Conservation (phyloP, 2,797 vertebrate genomes). For the Alca torda region DNA sequence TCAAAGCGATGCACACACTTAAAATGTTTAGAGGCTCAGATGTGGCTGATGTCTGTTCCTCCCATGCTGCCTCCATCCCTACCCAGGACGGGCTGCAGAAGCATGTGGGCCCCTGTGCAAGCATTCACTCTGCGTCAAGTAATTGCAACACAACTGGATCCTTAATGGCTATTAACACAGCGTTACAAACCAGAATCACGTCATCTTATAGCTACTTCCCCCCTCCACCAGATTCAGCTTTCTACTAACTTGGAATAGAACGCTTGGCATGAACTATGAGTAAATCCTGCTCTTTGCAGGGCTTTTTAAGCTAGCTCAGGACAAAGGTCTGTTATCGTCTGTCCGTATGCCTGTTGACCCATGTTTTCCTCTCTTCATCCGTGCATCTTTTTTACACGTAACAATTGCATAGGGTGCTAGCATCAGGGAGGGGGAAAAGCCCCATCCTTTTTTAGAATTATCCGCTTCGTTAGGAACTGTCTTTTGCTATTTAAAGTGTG, state of each 20-base stretch:
- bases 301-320: not conserved
- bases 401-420: not conserved
- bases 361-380: not conserved
- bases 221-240: rapidly evolving
- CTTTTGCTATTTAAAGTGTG: not conserved
- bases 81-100: not conserved
- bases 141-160: not conserved
- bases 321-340: not conserved
- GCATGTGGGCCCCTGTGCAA: not conserved
- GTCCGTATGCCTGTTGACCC: rapidly evolving
- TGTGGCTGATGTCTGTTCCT: not conserved
- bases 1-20: not conserved
- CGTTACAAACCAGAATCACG: rapidly evolving
- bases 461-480: not conserved
- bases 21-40: not conserved
- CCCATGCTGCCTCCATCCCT: not conserved
- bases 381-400: rapidly evolving
- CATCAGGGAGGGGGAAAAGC: not conserved
- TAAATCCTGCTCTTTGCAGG: not conserved
- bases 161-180: not conserved
- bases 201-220: not conserved
- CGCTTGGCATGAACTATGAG: not conserved
- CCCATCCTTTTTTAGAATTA: not conserved
- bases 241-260: not conserved
- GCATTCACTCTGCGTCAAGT: not conserved